phyloP scores from a whole-genome alignment of 2,797 vertebrate genomes.

The Takifugu rubripes region DNA sequence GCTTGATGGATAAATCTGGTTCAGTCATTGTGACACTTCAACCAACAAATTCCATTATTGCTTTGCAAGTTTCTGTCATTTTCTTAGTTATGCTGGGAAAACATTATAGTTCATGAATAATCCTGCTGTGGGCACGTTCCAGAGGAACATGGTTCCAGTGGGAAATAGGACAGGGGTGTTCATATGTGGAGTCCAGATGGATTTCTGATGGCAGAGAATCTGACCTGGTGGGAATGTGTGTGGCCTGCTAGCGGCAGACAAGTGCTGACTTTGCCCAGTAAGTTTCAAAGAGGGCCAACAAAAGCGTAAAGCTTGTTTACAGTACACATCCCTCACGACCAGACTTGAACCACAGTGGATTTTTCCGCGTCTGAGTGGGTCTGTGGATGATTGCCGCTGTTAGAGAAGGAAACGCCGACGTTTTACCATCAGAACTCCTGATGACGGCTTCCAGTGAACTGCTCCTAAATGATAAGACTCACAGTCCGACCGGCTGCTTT shows the following conservation, averaged over 20 bases:
- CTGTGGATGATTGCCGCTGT: slow-evolving; percentile 15
- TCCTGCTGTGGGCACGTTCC: no score
- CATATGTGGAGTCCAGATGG: slow-evolving; percentile 27
- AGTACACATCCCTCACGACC: slow-evolving; percentile 44
- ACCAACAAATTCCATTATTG: no score
- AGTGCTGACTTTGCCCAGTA: slow-evolving; percentile 23
- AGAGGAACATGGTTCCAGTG: background rate
- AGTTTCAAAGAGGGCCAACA: slow-evolving; percentile 20
- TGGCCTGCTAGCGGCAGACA: slow-evolving; percentile 14
- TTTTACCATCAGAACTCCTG: background rate
- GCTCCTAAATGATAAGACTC: slow-evolving; percentile 1
- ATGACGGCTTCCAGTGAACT: background rate
- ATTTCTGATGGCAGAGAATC: slow-evolving; percentile 31
- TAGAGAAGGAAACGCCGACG: slow-evolving; percentile 23
- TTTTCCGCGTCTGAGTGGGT: slow-evolving; percentile 34
- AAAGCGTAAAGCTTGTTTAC: slow-evolving; percentile 57
- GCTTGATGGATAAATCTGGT: no score
- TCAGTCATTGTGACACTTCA: no score
- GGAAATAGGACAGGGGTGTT: slow-evolving; percentile 15
- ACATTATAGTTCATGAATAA: no score
- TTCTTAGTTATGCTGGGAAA: no score
- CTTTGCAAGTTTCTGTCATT: no score
- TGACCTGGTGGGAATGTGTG: slow-evolving; percentile 4
- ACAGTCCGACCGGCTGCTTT: slow-evolving; percentile 4
- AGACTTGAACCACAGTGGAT: slow-evolving; percentile 50